phyloP scores from a whole-genome alignment of 2,888 invertebrate genomes.

The Glaucopsyche alexis region DNA sequence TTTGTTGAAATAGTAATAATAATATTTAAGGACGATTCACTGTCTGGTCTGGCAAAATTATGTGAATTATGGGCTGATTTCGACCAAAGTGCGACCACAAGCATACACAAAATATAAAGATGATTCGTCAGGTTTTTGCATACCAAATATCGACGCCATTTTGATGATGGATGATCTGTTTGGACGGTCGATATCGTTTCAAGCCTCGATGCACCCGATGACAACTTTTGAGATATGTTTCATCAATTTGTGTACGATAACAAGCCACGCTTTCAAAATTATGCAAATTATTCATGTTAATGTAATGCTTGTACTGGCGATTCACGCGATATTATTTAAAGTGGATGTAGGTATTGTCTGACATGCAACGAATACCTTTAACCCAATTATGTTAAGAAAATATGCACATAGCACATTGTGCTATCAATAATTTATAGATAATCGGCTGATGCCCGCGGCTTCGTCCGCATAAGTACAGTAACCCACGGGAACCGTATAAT shows the following conservation, averaged over 20 bases:
- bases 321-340: background rate
- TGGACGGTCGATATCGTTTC: constrained; percentile 6
- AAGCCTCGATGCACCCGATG: background rate
- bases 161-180: background rate
- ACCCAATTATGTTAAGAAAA: too few species aligned
- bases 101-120: background rate
- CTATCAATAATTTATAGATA: too few species aligned
- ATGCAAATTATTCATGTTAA: constrained; percentile 4
- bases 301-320: background rate
- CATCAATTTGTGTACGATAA: constrained; percentile 8
- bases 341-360: background rate
- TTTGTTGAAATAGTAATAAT: too few species aligned
- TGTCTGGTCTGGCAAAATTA: too few species aligned
- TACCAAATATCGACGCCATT: background rate
- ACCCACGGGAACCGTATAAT: too few species aligned
- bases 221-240: constrained; percentile 16
- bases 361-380: too few species aligned
- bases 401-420: too few species aligned
- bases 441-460: too few species aligned
- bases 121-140: background rate
- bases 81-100: too few species aligned
- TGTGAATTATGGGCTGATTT: too few species aligned
- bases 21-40: too few species aligned
- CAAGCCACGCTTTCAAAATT: constrained; percentile 10
- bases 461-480: too few species aligned